Base-by-base conservation (phyloP, 2,888 invertebrate species). In the Lasioglossum zephyrum region DNA sequence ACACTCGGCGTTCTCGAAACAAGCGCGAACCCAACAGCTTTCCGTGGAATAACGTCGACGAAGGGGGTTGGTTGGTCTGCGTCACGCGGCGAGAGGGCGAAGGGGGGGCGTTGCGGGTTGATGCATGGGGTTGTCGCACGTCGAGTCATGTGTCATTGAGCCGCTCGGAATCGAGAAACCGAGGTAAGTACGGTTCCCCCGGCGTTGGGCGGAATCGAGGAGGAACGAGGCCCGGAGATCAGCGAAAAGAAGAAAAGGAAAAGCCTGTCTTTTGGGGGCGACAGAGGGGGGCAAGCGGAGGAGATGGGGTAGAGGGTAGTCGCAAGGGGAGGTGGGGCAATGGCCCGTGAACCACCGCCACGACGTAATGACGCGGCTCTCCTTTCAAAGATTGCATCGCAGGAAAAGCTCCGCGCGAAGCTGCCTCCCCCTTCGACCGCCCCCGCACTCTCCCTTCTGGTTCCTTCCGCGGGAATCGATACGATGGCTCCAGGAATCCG, bases 321-420 rank as follows among this genome's bases (percentile, higher is more conserved):
- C 84, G 83, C 80, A 85, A 89, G 87, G 88, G 92, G 85, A 89
- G 92, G 91, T 91, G 92, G 92, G 92, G 94, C 94, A 95, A 95
- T 95, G 95, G 95, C 92, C 94, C 95, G 94, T 95, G 94, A 95
- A 95, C 94, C 93, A 92, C 93, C 93, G 92, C 93, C 88, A 92
- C 92, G 93, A 92, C 93, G 94, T 95, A 95, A 95, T 95, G 95
- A 95, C 93, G 95, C 95, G 94, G 93, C 93, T 94, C 95, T 95
- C 94, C 93, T 95, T 95, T 95, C 95, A 94, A 95, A 95, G 95
- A 95, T 95, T 95, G 95, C 95, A 95, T 95, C 94, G 94, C 92
- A 93, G 94, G 94, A 94, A 95, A 95, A 94, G 94, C 94, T 92
- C 92, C 90, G 90, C 89, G 87, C 92, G 90, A 88, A 88, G 88